These are phyloP conservation scores for Momotus momota DNA, from an alignment of 2,797 vertebrate genomes.

Conservation along the genomic window DNA sequence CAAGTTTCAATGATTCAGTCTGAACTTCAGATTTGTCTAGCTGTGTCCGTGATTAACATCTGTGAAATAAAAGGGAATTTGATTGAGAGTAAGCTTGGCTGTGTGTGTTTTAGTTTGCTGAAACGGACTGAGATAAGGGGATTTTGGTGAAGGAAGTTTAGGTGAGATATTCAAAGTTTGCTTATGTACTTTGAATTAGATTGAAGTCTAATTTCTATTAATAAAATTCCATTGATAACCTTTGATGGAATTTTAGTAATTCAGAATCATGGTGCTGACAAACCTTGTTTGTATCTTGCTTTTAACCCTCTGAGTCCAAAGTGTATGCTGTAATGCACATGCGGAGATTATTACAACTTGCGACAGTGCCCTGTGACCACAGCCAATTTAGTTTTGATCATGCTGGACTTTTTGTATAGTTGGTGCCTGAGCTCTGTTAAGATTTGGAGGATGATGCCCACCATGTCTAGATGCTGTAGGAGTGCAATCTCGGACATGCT, in stretches of 20 bases:
- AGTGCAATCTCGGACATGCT: not conserved
- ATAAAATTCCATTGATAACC: not conserved
- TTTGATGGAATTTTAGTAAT: not conserved
- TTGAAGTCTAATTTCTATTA: not conserved
- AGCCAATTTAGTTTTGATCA: not conserved
- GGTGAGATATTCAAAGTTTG: not conserved
- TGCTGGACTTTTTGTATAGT: not conserved
- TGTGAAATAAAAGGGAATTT: slow-evolving; percentile 59
- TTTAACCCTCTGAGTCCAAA: not conserved
- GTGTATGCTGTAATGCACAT: rapidly evolving
- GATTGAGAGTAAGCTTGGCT: not conserved
- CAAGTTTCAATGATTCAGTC: not conserved
- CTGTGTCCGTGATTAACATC: not conserved
- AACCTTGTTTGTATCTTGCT: not conserved
- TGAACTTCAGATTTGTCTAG: slow-evolving; percentile 9
- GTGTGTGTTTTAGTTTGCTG: not conserved
- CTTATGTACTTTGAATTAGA: not conserved
- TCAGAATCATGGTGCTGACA: not conserved
- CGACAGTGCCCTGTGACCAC: not conserved
- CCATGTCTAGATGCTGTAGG: not conserved
- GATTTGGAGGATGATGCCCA: not conserved
- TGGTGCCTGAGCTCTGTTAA: not conserved
- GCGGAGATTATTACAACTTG: not conserved
- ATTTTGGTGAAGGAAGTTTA: rapidly evolving
- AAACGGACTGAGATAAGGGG: not conserved